These are phyloP conservation scores for Brachionus asplanchnoidis DNA, from an alignment of 1,140 invertebrate species.

Conservation along the genomic window DNA sequence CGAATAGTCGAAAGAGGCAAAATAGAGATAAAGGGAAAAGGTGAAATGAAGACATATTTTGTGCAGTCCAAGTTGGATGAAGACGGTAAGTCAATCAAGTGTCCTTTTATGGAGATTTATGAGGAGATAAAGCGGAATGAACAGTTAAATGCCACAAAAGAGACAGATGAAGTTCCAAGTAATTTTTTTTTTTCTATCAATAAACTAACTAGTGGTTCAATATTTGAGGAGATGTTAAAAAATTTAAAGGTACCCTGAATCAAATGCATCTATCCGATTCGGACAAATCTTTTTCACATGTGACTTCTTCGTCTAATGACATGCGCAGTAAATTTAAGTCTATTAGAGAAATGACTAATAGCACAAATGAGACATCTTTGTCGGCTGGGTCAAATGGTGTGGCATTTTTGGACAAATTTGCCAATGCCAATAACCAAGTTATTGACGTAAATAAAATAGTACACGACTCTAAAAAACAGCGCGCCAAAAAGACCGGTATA, in stretches of 20 bases:
- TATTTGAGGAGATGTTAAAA: background rate
- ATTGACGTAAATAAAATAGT: background rate
- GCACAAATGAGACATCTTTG: background rate
- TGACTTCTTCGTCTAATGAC: background rate
- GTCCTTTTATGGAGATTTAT: conserved; percentile 14
- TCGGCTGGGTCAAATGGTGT: background rate
- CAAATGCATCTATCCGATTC: background rate
- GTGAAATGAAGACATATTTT: conserved; percentile 83
- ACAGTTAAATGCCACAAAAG: background rate
- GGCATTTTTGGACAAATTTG: background rate
- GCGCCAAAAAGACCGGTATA: background rate
- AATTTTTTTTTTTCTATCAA: background rate
- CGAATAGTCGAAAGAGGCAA: conserved; percentile 68
- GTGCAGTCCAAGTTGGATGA: background rate
- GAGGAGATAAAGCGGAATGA: conserved; percentile 4
- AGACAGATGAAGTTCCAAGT: background rate
- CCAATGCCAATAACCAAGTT: background rate
- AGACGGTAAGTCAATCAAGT: conserved; percentile 16
- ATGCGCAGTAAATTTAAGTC: background rate
- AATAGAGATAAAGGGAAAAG: conserved; percentile 61
- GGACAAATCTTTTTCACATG: background rate
- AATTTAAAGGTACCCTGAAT: background rate
- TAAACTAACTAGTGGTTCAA: background rate
- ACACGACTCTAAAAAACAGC: background rate
- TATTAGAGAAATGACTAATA: background rate